Evolutionary conservation across 2,797 vertebrate genomes (phyloP).

Genomic region (Xiphorhynchus erythropygius): DNA sequence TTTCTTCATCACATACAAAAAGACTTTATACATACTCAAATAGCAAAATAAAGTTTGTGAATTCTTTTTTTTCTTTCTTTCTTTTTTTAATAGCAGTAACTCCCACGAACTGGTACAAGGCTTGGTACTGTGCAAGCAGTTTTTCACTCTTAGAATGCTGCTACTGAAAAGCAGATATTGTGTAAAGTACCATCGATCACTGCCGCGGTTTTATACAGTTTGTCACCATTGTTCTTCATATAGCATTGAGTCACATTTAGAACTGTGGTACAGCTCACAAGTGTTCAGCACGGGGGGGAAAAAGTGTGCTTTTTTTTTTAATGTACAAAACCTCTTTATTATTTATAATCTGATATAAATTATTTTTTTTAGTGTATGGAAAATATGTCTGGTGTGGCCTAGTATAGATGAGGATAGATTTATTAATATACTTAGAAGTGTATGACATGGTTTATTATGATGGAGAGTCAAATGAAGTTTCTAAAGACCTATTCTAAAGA

Average conservation of each 20-base stretch:
- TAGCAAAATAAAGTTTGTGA: constrained; percentile 44
- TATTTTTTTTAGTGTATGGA: not conserved
- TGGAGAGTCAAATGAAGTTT: not conserved
- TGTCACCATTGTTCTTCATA: constrained; percentile 88
- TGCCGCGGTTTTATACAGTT: constrained; percentile 81
- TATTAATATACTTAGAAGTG: not conserved
- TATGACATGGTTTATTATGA: not conserved
- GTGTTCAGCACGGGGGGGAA: constrained; percentile 13
- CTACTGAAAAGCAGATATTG: constrained; percentile 89
- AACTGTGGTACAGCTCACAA: constrained; percentile 60
- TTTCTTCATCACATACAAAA: not conserved
- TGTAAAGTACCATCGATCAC: constrained; percentile 81
- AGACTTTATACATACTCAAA: constrained; percentile 19
- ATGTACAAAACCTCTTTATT: not conserved
- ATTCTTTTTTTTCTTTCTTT: not conserved
- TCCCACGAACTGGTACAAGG: constrained; percentile 85
- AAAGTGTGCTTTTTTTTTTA: not conserved
- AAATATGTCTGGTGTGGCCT: not conserved
- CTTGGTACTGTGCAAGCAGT: constrained; percentile 77
- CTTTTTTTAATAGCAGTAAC: constrained; percentile 66
- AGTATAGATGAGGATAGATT: not conserved
- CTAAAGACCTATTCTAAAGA: not conserved
- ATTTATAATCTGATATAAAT: not conserved
- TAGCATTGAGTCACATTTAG: constrained; percentile 73
- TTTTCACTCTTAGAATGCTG: constrained; percentile 66